Evolutionary conservation across 2,888 invertebrate species (phyloP).

Genomic region (Cataglyphis cursor): DNA sequence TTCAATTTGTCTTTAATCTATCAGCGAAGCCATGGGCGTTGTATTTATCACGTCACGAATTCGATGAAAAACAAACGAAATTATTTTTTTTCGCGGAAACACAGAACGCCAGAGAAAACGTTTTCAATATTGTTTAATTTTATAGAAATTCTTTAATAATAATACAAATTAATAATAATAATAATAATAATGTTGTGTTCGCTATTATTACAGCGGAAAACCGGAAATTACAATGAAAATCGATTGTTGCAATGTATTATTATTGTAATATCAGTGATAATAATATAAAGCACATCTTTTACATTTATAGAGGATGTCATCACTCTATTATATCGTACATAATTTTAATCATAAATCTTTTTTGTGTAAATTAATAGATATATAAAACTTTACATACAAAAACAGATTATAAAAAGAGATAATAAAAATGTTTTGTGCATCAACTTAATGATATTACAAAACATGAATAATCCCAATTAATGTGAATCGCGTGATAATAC

Average conservation of each 20-base stretch:
- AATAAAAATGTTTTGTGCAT: neutral
- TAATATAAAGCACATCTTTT: slow-evolving; percentile 14
- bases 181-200: neutral
- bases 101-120: neutral
- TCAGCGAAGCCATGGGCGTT: slow-evolving; percentile 40
- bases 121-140: neutral
- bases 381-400: neutral
- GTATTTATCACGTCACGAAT: slow-evolving; percentile 19
- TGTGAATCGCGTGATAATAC: slow-evolving; percentile 8
- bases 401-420: neutral
- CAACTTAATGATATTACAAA: slow-evolving; percentile 1
- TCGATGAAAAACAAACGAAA: neutral
- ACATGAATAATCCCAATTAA: slow-evolving; percentile 3
- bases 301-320: neutral
- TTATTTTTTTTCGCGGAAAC: neutral
- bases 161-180: neutral
- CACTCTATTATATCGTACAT: neutral
- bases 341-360: slow-evolving; percentile 3
- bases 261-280: neutral
- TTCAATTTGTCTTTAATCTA: slow-evolving; percentile 69
- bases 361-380: neutral
- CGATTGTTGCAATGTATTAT: neutral
- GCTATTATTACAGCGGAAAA: neutral
- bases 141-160: neutral
- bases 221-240: slow-evolving; percentile 10